Conservation (phyloP, 1,140 invertebrate genomes). For the Muscidifurax raptorellus region DNA sequence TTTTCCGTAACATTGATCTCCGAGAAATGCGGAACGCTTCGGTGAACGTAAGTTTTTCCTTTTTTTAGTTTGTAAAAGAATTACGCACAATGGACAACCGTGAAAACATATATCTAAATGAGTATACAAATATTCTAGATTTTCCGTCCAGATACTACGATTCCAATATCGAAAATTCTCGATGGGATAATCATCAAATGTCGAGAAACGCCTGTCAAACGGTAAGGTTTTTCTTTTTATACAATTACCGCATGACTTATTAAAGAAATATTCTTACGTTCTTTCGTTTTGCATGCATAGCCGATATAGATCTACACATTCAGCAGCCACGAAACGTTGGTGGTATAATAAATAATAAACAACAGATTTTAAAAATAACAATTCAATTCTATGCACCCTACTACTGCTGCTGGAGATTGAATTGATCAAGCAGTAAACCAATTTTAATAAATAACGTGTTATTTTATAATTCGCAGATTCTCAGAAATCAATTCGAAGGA, state of each 20-base stretch:
- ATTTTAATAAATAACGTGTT: background rate
- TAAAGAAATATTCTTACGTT: slow-evolving; percentile 33
- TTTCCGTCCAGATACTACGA: slow-evolving; percentile 72
- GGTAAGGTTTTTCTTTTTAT: slow-evolving; percentile 57
- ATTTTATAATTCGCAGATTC: slow-evolving; percentile 59
- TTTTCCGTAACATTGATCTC: slow-evolving; percentile 91
- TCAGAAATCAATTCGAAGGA: slow-evolving; percentile 61
- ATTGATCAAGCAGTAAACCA: background rate
- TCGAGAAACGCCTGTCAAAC: slow-evolving; percentile 66
- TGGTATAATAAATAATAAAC: slow-evolving; percentile 61
- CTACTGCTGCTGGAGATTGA: background rate
- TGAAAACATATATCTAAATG: background rate
- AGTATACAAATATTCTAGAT: slow-evolving; percentile 64
- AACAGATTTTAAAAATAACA: background rate
- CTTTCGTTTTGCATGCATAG: slow-evolving; percentile 65
- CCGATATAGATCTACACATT: slow-evolving; percentile 63
- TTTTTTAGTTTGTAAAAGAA: slow-evolving; percentile 37
- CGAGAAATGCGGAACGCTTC: slow-evolving; percentile 85
- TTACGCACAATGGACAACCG: slow-evolving; percentile 17
- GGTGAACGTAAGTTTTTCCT: slow-evolving; percentile 72
- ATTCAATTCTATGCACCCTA: background rate
- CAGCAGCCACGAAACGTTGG: slow-evolving; percentile 61
- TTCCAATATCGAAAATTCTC: slow-evolving; percentile 70
- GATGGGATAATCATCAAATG: slow-evolving; percentile 66
- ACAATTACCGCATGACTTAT: slow-evolving; percentile 30